Evolutionary conservation across 1,140 invertebrate species (phyloP).

Genomic region (Caenorhabditis latens): DNA sequence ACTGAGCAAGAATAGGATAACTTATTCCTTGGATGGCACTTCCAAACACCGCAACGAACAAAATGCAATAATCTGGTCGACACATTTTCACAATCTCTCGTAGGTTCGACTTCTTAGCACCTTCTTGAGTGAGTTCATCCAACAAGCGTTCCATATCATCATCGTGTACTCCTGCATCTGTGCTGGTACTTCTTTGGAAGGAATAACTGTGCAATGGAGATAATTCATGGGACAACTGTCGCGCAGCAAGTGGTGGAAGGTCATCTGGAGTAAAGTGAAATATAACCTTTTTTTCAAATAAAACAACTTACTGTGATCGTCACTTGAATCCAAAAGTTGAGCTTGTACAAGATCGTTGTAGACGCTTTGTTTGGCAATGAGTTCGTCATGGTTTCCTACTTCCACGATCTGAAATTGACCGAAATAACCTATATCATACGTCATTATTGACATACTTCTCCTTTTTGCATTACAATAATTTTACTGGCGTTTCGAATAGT

Average conservation of each 20-base stretch:
- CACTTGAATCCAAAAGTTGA: conserved; percentile 76
- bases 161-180: conserved; percentile 18
- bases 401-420: conserved; percentile 45
- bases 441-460: conserved; percentile 45
- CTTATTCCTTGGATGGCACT: conserved; percentile 66
- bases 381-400: conserved; percentile 79
- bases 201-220: conserved; percentile 2
- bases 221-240: background rate
- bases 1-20: conserved; percentile 67
- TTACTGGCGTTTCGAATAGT: conserved; percentile 84
- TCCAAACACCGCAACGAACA: conserved; percentile 61
- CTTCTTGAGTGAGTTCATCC: conserved; percentile 64
- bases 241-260: background rate
- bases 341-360: conserved; percentile 81
- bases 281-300: background rate
- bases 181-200: conserved; percentile 1
- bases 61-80: conserved; percentile 62
- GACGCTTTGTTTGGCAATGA: conserved; percentile 79
- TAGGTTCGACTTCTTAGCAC: conserved; percentile 58
- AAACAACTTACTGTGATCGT: conserved; percentile 22
- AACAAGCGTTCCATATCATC: conserved; percentile 34
- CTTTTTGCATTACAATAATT: conserved; percentile 78
- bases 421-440: too few species aligned
- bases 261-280: background rate
- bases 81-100: conserved; percentile 66